Evolutionary conservation across 1,140 invertebrate species (phyloP), one percentile per base, ranked within the genome.

Genomic region (Magallana gigas): DNA sequence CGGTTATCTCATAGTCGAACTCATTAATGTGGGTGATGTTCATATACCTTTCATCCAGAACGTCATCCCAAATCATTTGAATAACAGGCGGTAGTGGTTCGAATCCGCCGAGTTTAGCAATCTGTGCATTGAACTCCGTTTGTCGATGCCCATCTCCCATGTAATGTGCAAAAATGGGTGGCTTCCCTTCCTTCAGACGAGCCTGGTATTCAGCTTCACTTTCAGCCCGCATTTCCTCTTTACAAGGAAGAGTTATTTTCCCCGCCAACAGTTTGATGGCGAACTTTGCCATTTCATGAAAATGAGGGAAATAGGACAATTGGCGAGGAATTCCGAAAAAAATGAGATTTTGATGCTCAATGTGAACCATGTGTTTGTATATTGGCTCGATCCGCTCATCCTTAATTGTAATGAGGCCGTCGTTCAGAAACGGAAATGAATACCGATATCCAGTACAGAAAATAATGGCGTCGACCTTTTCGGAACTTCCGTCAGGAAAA

Each of bases 121-220:
- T 29, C 23, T 80, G 48, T 8, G 57, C 71, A 18, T 81, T 86
- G 48, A 71, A 86, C 7, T 57, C 57, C 9, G 56, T 80, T 48
- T 86, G 85, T 11, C 60, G 8, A 18, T 86, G 57, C 8, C n/a
- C 23, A 76, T 80, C 64, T 12, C 85, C 85, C 64, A 86, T 80
- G n/a, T 58, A 86, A 59, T 80, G 85, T 12, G 85, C 68, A 18
- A 80, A 80, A 11, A 14, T 57, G 14, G 83, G 83, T 23, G 95
- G 95, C 83, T 96, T 95, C 1, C 96, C 96, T 1, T 95, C 91
- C 36, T 95, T 95, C 11, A 48, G 18, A 68, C 96, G 94, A 4
- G 94, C 93, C 80, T 87, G 80, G n/a, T 58, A 87, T 12, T 87
- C 85, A 0, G 18, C 57, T 16, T 87, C 85, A 8, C 76, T 82